These are phyloP conservation scores for Mirounga angustirostris DNA, from an alignment of 2,113 vertebrate genomes.

Conservation along the genomic window DNA sequence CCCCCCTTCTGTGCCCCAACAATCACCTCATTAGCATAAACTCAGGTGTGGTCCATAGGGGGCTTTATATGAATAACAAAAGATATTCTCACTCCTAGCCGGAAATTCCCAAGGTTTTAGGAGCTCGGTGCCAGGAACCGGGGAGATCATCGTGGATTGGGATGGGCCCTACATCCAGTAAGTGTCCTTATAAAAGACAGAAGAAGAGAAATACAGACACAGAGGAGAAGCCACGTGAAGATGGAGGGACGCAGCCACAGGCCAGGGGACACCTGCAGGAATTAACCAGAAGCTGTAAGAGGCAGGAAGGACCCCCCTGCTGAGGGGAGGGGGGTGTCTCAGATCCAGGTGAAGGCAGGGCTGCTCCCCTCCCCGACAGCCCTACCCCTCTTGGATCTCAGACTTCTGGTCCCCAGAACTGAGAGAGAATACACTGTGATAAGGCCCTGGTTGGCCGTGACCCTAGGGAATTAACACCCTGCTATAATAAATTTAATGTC, in stretches of 20 bases:
- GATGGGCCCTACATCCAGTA: too few relatives aligned
- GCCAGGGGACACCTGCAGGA: not conserved
- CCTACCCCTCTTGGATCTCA: not conserved
- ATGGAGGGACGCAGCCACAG: accelerated
- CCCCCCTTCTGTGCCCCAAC: too few relatives aligned
- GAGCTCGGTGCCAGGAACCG: too few relatives aligned
- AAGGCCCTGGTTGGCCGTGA: accelerated
- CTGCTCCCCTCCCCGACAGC: too few relatives aligned
- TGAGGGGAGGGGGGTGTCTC: too few relatives aligned
- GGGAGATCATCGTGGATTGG: not conserved
- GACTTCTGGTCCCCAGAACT: not conserved
- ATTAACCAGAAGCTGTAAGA: not conserved
- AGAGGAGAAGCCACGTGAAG: too few relatives aligned
- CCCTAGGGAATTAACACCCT: not conserved
- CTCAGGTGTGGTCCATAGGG: not conserved
- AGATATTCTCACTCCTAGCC: accelerated
- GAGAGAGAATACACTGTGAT: not conserved
- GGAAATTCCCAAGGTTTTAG: not conserved
- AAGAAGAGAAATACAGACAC: not conserved
- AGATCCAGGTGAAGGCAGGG: too few relatives aligned
- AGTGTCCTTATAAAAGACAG: too few relatives aligned
- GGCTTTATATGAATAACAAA: not conserved
- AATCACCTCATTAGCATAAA: not conserved
- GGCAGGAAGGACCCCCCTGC: not conserved
- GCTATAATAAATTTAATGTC: not conserved